Evolutionary conservation across 1,140 invertebrate species (phyloP), one percentile per base, ranked within the genome.

Genomic region (Calephelis virginiensis): DNA sequence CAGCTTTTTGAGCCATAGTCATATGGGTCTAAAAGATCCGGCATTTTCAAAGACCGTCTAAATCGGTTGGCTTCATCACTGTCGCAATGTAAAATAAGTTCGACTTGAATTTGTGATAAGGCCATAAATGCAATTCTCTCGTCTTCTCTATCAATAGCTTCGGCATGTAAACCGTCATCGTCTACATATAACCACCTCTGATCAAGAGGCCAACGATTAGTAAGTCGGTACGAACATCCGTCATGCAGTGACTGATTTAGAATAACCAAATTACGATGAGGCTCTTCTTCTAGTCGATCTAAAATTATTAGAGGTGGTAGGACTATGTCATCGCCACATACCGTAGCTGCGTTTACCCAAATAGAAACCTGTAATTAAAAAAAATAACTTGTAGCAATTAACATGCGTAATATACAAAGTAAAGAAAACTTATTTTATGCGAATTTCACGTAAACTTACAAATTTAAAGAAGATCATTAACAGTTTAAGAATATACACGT

Each of bases 111-210:
- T 78, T 92, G 91, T 8, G 91, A 92, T 46, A 89, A 63, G 17
- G 83, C 70, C 87, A 92, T 91, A 64, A 85, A 89, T 0, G 91
- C 89, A 60, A 92, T 91, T n/a, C 82, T 86, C 60, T 77, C 69
- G 63, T 92, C 66, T 71, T 92, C 91, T 78, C 91, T 86, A 64
- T 91, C 85, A 48, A 91, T 90, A 10, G 76, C 49, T 63, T 6
- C 64, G 0, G 86, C 69, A 64, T 86, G 85, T 46, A 89, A 68
- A 0, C 85, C 86, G 38, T 66, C 74, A 8, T 79, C 71, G 50
- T 90, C 81, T 0, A 90, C 81, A 49, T 86, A 85, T 12, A 92
- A 64, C 89, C 88, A 91, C 10, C 72, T 64, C 53, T 85, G 85
- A 49, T 86, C 67, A 7, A 64, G 48, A 0, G 90, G 90, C 86